Evolutionary conservation across 2,888 invertebrate genomes (phyloP), one percentile per base, ranked within the genome.

Genomic region (Acrocera orbiculus): DNA sequence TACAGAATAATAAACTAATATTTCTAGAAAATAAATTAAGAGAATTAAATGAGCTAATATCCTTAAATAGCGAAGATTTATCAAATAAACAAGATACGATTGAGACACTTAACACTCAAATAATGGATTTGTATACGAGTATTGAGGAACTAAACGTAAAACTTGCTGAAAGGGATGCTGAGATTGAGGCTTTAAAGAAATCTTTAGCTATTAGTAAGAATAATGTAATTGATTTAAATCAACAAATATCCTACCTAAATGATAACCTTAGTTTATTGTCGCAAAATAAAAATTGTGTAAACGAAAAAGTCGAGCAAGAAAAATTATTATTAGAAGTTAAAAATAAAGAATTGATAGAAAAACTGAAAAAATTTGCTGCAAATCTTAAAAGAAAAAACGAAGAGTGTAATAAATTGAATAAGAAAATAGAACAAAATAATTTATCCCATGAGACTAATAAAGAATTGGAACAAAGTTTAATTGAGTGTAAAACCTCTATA

Each of bases 321-420:
- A 37, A 44, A 14, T 39, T 42, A 15, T 19, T 47, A 15, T 33
- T 43, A 6, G 31, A 35, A 11, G n/a, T n/a, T n/a, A n/a, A n/a
- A n/a, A n/a, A n/a, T n/a, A 75, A 72, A 46, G 73, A 76, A 32
- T 69, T 78, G 40, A 54, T 76, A 34, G 80, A 81, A 36, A 82
- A 80, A 54, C 65, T 81, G 49, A 83, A 81, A 49, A 81, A 81
- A 48, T 70, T 77, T 46, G 82, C 79, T 1, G 67, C 75, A 0
- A 77, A 70, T 48, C 62, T 82, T 8, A 83, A 81, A 53, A 81
- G 19, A 2, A 19, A 19, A 19, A 19, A 7, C 8, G 19, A 19
- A 2, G 5, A 19, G 5, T 19, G 8, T 2, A 8, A 19, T 7
- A 19, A 19, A 7, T 8, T 7, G 2, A 19, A 7, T 19, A 19